A percentile compares a stretch with the other conserved stretches of the same genome.
phyloP scores from a whole-genome alignment of 2,797 vertebrate species.

The Eremophila alpestris region DNA sequence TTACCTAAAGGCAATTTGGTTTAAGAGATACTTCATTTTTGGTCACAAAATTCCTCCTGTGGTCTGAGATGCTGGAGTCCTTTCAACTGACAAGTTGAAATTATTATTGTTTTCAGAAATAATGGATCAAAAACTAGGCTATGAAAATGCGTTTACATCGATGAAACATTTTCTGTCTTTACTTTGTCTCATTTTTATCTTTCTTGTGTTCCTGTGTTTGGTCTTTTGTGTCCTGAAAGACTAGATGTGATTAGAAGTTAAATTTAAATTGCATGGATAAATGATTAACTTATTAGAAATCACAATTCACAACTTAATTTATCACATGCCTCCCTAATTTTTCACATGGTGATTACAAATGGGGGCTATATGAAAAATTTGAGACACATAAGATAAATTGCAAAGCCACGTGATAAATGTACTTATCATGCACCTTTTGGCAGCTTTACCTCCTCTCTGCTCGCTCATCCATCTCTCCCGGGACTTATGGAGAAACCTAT shows the following conservation, averaged over 20 bases:
- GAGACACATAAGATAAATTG: constrained; percentile 35
- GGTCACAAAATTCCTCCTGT: neutral
- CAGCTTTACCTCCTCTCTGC: constrained; percentile 50
- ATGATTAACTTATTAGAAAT: constrained; percentile 63
- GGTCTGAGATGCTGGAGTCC: neutral
- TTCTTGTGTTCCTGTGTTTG: neutral
- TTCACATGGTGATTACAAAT: constrained; percentile 44
- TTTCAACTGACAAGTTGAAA: neutral
- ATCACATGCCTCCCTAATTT: constrained; percentile 51
- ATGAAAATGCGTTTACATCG: neutral
- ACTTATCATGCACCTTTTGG: constrained; percentile 57
- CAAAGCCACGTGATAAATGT: constrained; percentile 56
- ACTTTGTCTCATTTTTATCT: neutral
- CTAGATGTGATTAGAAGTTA: constrained; percentile 30
- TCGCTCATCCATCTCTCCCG: constrained; percentile 43
- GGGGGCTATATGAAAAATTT: neutral
- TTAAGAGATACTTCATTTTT: neutral
- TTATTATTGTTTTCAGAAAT: neutral
- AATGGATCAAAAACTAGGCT: neutral
- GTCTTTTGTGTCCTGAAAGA: neutral
- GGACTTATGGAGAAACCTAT: constrained; percentile 24
- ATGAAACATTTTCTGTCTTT: neutral
- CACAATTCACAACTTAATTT: constrained; percentile 63
- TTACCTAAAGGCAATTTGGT: neutral
- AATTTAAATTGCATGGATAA: constrained; percentile 41